These are phyloP conservation scores for Promerops cafer DNA, from an alignment of 2,113 vertebrate species.

Conservation along the genomic window DNA sequence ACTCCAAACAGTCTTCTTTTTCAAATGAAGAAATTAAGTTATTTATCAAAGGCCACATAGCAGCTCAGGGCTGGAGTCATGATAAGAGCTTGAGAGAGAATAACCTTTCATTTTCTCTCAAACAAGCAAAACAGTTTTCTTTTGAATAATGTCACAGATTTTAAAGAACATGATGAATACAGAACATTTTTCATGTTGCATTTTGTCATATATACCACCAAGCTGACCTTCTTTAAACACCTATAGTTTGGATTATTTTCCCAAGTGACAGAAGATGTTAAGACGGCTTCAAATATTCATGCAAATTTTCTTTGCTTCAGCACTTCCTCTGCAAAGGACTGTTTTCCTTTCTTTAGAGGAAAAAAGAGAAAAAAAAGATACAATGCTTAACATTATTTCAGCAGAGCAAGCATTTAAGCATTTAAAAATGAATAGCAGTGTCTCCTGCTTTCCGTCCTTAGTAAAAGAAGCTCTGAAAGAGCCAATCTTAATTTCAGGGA, in stretches of 20 bases:
- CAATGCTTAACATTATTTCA: not conserved
- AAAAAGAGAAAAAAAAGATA: not conserved
- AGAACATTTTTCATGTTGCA: not conserved
- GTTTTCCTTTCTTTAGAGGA: accelerated
- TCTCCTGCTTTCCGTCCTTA: not conserved
- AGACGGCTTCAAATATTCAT: not conserved
- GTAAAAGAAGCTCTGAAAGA: not conserved
- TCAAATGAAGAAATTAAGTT: not conserved
- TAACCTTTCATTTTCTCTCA: not conserved
- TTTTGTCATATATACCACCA: not conserved
- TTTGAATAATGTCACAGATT: not conserved
- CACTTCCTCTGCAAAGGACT: not conserved
- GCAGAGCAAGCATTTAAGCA: not conserved
- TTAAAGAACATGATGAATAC: not conserved
- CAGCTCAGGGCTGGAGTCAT: not conserved
- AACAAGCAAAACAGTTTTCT: not conserved
- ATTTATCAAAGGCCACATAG: not conserved
- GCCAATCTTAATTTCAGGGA: not conserved
- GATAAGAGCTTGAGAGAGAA: not conserved
- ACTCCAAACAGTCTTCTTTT: not conserved
- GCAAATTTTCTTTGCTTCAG: not conserved
- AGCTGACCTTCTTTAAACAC: not conserved
- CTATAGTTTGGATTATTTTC: not conserved
- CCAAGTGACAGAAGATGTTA: not conserved
- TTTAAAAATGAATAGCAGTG: not conserved